These are phyloP conservation scores for Odontamblyopus rebecca DNA, from an alignment of 2,797 vertebrate species.

Conservation along the genomic window DNA sequence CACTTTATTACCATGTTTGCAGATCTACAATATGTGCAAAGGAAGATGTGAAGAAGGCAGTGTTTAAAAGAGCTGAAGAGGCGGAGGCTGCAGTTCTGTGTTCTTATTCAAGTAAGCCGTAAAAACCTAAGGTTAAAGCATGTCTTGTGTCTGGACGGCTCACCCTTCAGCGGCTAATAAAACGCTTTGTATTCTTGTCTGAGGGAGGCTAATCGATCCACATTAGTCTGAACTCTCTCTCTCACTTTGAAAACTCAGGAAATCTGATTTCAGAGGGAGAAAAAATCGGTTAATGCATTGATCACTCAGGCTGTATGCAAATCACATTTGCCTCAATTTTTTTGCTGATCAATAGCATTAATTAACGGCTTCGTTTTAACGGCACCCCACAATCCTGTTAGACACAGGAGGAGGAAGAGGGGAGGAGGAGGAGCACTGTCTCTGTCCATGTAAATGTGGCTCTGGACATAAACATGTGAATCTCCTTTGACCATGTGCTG, in stretches of 20 bases:
- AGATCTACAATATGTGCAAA: constrained; percentile 21
- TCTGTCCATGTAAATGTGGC: constrained; percentile 72
- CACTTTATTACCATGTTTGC: constrained; percentile 74
- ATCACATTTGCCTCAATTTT: constrained; percentile 81
- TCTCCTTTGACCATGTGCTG: constrained; percentile 78
- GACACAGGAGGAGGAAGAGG: constrained; percentile 36
- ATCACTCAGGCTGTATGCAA: constrained; percentile 80
- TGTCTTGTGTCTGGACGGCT: constrained; percentile 62
- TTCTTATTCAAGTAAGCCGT: constrained; percentile 38
- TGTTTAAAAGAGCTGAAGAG: constrained; percentile 21
- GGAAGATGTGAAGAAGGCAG: constrained; percentile 8
- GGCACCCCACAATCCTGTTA: constrained; percentile 74
- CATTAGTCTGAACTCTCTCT: constrained; percentile 78
- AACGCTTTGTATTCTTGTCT: constrained; percentile 87
- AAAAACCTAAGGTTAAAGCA: constrained; percentile 45
- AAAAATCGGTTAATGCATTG: constrained; percentile 84
- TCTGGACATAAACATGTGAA: constrained; percentile 76
- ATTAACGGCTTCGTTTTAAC: constrained; percentile 83
- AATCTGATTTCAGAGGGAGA: constrained; percentile 79
- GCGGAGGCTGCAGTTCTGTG: constrained; percentile 5
- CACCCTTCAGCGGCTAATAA: constrained; percentile 90
- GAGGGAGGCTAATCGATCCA: constrained; percentile 85
- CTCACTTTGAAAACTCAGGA: constrained; percentile 81
- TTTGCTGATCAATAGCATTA: constrained; percentile 82
- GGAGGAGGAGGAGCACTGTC: constrained; percentile 26